Conservation (phyloP, 2,797 vertebrate genomes). For the Sebastolobus alascanus region DNA sequence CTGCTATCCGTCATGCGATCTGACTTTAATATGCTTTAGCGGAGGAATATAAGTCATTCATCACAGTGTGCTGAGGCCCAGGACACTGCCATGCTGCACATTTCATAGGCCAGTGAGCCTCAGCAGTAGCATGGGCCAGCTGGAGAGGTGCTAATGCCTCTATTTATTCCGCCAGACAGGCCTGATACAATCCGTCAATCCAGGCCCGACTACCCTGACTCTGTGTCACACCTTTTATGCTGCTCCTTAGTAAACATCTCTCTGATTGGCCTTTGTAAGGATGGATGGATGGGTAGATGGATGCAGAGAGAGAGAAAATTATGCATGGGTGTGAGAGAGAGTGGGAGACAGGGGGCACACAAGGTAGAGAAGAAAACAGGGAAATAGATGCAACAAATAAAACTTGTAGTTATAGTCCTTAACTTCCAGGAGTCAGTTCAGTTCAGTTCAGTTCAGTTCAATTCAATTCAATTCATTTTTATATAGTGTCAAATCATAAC, state of each 20-base stretch:
- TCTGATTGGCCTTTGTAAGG: constrained; percentile 42
- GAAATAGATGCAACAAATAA: not conserved
- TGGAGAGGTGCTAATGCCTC: constrained; percentile 76
- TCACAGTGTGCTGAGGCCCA: constrained; percentile 73
- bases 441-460: too few relatives aligned
- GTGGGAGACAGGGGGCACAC: not conserved
- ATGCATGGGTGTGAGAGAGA: not conserved
- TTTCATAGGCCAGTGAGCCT: constrained; percentile 81
- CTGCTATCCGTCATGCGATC: constrained; percentile 79
- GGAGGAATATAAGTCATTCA: constrained; percentile 80
- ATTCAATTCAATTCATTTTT: too few relatives aligned
- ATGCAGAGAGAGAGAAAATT: constrained; percentile 8
- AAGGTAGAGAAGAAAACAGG: not conserved
- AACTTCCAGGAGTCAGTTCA: not conserved
- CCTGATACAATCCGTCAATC: constrained; percentile 63
- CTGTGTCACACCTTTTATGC: constrained; percentile 49
- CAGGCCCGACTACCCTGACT: constrained; percentile 39
- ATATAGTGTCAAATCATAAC: too few relatives aligned
- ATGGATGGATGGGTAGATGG: constrained; percentile 32
- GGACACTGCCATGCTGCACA: constrained; percentile 73
- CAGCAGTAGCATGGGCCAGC: constrained; percentile 59
- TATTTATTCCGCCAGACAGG: constrained; percentile 76
- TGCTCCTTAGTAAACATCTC: constrained; percentile 61
- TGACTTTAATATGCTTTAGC: constrained; percentile 85
- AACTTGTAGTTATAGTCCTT: not conserved